phyloP scores from a whole-genome alignment of 2,888 invertebrate species.

The Linnaemya tessellans region DNA sequence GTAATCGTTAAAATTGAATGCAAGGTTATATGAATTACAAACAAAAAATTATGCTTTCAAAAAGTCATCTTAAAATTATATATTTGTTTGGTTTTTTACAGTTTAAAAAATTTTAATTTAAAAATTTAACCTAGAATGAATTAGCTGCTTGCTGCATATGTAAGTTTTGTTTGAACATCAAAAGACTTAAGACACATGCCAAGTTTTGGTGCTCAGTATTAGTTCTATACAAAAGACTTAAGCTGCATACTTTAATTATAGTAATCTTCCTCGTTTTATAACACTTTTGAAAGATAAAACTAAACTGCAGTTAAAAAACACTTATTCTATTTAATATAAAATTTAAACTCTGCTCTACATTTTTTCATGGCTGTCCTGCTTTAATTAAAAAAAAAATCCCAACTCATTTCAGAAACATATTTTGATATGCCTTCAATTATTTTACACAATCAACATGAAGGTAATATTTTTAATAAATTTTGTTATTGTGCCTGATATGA shows the following conservation, averaged over 20 bases:
- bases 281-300: neutral
- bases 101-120: neutral
- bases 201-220: neutral
- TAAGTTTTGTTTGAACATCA: neutral
- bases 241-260: neutral
- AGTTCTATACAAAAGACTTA: conserved; percentile 1
- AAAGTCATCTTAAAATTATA: conserved; percentile 37
- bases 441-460: conserved; percentile 12
- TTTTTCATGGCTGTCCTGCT: neutral
- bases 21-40: conserved; percentile 61
- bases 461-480: conserved; percentile 10
- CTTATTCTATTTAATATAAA: neutral
- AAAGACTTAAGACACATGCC: conserved; percentile 11
- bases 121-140: neutral
- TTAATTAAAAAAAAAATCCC: neutral
- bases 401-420: conserved; percentile 1
- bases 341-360: neutral
- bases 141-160: neutral
- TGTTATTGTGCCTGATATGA: neutral
- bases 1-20: conserved; percentile 67
- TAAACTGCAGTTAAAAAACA: neutral
- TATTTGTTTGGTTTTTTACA: neutral
- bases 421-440: conserved; percentile 13
- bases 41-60: conserved; percentile 18
- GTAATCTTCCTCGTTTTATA: neutral